Conservation (phyloP, 2,888 invertebrate species). For the Orthonychiurus folsomi region DNA sequence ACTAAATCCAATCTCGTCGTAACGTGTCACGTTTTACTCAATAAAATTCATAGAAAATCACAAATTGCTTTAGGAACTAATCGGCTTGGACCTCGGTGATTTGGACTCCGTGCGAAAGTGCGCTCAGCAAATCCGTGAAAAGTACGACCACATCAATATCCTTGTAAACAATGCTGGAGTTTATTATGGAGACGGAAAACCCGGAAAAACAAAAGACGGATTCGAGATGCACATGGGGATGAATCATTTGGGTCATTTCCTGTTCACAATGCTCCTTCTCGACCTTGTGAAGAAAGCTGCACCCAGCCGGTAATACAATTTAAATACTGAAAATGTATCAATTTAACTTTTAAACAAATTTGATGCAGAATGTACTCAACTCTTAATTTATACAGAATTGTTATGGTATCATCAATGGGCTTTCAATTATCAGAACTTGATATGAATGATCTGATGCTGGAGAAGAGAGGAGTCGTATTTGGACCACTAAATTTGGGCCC, state of each 20-base stretch:
- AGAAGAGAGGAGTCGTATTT: slow-evolving; percentile 1
- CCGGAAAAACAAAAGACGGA: slow-evolving; percentile 41
- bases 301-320: slow-evolving; percentile 38
- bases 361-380: no score
- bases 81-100: slow-evolving; percentile 45
- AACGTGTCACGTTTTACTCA: no score
- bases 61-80: slow-evolving; percentile 41
- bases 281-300: slow-evolving; percentile 43
- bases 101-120: slow-evolving; percentile 44
- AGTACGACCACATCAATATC: slow-evolving; percentile 42
- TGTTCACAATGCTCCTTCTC: slow-evolving; percentile 46
- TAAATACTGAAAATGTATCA: no score
- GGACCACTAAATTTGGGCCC: slow-evolving; percentile 2
- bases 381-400: no score
- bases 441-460: slow-evolving; percentile 7
- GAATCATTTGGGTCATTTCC: no score
- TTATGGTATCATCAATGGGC: neutral
- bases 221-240: slow-evolving; percentile 45
- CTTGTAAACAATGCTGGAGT: slow-evolving; percentile 46
- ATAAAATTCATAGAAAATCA: no score
- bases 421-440: slow-evolving; percentile 4
- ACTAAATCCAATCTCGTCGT: neutral
- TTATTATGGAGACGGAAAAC: slow-evolving; percentile 21
- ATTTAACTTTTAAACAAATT: no score
- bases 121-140: slow-evolving; percentile 42